Base-by-base conservation (phyloP, 2,797 vertebrate species). In the Tadarida brasiliensis region DNA sequence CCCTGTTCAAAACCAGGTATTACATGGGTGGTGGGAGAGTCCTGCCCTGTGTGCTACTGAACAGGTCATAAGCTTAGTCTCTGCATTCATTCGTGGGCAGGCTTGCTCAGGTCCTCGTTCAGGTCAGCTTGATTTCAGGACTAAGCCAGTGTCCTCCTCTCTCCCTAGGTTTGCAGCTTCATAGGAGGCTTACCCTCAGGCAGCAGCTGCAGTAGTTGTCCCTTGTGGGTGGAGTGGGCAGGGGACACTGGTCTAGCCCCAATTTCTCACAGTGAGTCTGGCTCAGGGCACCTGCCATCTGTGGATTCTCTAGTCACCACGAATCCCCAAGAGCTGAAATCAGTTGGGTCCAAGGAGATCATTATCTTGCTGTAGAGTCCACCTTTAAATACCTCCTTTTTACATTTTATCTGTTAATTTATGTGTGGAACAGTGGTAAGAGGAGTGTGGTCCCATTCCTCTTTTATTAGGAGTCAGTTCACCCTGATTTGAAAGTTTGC, bases 91-190 rank as follows among this genome's bases (percentile, higher is more conserved):
- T 57, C 57, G 16, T 51, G 35, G 28, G 19, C 3, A 71, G 15
- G 68, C 11, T 82, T 47, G 49, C 81, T 90, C 47, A 74, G 51
- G 67, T 57, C 12, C 44, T 87, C 8, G 1, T 61, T 83, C n/a
- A 59, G 19, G 7, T 74, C 5, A 28, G 12, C 33, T 77, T 44
- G 30, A 24, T 91, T 65, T 78, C 33, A 78, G 65, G 22, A 61
- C 56, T 39, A 44, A 78, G 67, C 11, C 5, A 8, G 22, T 74
- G 84, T 88, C 39, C 17, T 77, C 59, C 78, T 87, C 22, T 90
- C 16, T 88, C 30, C n/a, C 35, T 74, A 70, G 68, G 65, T 90
- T 87, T 89, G 82, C 54, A 63, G 12, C n/a, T 68, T 96, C 59
- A 22, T 7, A 59, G 67, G 35, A 78, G 67, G 8, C 35, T 70